phyloP scores from a whole-genome alignment of 2,113 vertebrate species.

The Dasyornis broadbenti region DNA sequence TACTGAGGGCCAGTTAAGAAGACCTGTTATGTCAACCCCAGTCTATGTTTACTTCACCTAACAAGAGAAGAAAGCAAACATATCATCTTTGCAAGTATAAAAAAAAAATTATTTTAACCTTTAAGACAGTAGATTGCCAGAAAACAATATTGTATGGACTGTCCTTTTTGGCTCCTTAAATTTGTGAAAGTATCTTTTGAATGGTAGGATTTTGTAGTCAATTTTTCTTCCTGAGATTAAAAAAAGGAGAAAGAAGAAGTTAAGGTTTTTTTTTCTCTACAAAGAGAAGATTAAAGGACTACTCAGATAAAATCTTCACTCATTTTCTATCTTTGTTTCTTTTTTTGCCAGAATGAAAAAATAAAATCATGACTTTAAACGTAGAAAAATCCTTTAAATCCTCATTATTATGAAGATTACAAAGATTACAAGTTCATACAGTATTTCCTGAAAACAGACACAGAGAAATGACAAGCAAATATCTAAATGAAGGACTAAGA shows the following conservation, averaged over 20 bases:
- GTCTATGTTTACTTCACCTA: neutral
- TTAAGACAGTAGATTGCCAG: neutral
- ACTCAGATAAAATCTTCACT: neutral
- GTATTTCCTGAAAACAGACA: neutral
- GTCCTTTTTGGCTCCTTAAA: neutral
- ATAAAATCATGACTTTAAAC: neutral
- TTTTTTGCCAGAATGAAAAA: neutral
- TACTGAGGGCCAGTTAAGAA: neutral
- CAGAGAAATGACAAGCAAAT: neutral
- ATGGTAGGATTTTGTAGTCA: neutral
- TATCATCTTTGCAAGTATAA: neutral
- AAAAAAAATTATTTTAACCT: neutral
- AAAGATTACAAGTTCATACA: slow-evolving; percentile 9
- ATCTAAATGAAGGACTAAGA: neutral
- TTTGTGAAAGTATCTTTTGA: neutral
- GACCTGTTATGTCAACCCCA: neutral
- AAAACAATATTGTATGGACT: neutral
- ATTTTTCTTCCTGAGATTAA: neutral
- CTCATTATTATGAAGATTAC: slow-evolving; percentile 40
- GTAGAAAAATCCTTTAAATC: slow-evolving; percentile 43
- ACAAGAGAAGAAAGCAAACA: neutral
- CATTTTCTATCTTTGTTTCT: neutral
- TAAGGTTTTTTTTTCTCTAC: neutral
- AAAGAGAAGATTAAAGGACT: slow-evolving; percentile 10
- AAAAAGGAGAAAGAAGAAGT: neutral